These are phyloP conservation scores for Phallusia fumigata DNA, from an alignment of 23 tunicate species.

Conservation along the genomic window DNA sequence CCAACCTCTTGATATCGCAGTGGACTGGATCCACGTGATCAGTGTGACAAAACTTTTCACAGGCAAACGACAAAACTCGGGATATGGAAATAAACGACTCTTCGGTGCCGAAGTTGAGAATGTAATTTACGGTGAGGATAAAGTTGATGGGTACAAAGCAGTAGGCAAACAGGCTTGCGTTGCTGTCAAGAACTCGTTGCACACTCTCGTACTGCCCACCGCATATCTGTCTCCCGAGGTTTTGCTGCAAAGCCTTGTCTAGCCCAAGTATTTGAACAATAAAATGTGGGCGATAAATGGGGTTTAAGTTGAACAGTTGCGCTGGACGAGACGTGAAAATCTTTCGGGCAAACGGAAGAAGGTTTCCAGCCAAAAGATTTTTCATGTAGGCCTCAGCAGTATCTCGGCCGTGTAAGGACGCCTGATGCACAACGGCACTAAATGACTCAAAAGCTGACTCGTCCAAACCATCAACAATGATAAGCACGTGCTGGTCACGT, in stretches of 20 bases:
- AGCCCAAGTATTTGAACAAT: not conserved
- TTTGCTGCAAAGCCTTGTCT: not conserved
- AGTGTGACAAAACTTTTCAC: not conserved
- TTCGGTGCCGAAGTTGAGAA: not conserved
- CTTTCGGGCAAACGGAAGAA: not conserved
- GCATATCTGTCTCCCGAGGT: not conserved
- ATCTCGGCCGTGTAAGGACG: not conserved
- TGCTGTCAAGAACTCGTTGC: not conserved
- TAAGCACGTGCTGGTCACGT: not conserved
- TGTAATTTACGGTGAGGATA: not conserved
- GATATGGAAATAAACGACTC: not conserved
- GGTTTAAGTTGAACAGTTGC: not conserved
- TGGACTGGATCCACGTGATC: not conserved
- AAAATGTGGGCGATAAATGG: not conserved
- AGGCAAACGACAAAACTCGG: not conserved
- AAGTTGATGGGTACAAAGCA: slow-evolving; percentile 3
- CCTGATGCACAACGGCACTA: not conserved
- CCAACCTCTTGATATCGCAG: not conserved
- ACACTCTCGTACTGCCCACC: not conserved
- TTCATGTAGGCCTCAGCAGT: not conserved
- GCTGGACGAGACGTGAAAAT: not conserved
- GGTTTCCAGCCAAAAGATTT: not conserved
- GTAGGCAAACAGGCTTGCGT: not conserved
- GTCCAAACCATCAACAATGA: not conserved
- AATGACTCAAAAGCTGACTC: not conserved